phyloP scores from a whole-genome alignment of 2,797 vertebrate genomes.

The Meriones psammophilus region DNA sequence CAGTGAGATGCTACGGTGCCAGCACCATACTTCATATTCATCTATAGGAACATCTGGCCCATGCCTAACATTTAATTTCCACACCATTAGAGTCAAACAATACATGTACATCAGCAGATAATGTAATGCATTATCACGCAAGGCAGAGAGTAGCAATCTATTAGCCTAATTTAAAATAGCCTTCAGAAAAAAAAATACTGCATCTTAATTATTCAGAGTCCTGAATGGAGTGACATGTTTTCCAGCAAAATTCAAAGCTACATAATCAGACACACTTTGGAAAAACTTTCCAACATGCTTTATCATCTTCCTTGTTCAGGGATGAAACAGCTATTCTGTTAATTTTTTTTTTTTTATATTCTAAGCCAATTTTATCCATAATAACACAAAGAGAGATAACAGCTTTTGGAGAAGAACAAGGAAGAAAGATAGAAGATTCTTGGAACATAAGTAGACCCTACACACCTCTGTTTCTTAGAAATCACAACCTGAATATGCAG shows the following conservation, averaged over 20 bases:
- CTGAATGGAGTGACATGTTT: constrained; percentile 89
- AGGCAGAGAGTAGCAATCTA: constrained; percentile 95
- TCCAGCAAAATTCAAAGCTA: constrained; percentile 87
- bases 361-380: constrained; percentile 84
- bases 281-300: constrained; percentile 83
- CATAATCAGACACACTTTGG: constrained; percentile 82
- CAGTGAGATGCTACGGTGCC: constrained; percentile 86
- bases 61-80: constrained; percentile 92
- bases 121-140: constrained; percentile 94
- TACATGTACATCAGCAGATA: constrained; percentile 93
- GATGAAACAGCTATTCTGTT: constrained; percentile 81
- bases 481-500: constrained; percentile 82
- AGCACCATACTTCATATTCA: constrained; percentile 90
- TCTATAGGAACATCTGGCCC: constrained; percentile 91
- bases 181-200: constrained; percentile 89
- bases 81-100: constrained; percentile 93
- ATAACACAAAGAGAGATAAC: constrained; percentile 85
- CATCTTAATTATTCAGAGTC: constrained; percentile 90
- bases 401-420: constrained; percentile 76
- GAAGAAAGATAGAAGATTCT: constrained; percentile 79
- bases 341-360: constrained; percentile 75
- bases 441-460: constrained; percentile 75
- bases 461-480: constrained; percentile 84
- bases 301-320: constrained; percentile 84
- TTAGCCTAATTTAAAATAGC: constrained; percentile 97